Evolutionary conservation across 2,797 vertebrate genomes (phyloP).

Genomic region (Antennarius maculatus): DNA sequence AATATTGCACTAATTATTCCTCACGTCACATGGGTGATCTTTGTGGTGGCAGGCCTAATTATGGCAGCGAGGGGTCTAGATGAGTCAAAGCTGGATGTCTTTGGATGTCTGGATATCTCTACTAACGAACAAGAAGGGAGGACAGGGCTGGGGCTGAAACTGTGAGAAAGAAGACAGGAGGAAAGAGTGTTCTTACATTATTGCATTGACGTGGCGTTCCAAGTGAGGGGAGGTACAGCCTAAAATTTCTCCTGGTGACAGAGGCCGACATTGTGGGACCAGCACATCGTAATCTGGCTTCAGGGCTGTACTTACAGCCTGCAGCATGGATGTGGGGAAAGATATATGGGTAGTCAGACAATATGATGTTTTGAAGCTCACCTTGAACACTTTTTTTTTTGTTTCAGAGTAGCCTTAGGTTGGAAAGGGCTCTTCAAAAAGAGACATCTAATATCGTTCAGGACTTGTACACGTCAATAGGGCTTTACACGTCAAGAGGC

Average conservation of each 20-base stretch:
- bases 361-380: slow-evolving; percentile 2
- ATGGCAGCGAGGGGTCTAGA: slow-evolving; percentile 12
- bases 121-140: slow-evolving; percentile 20
- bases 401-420: neutral
- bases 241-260: slow-evolving; percentile 96
- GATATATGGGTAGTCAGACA: slow-evolving; percentile 6
- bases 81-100: slow-evolving; percentile 37
- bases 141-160: slow-evolving; percentile 2
- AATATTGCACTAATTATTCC: slow-evolving; percentile 54
- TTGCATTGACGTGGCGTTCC: slow-evolving; percentile 82
- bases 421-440: neutral
- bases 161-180: slow-evolving; percentile 2
- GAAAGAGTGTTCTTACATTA: slow-evolving; percentile 86
- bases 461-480: neutral
- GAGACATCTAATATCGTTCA: neutral
- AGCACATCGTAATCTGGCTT: slow-evolving; percentile 86
- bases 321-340: slow-evolving; percentile 4
- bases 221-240: slow-evolving; percentile 93
- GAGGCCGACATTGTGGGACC: slow-evolving; percentile 94
- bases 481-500: neutral
- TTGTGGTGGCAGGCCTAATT: slow-evolving; percentile 43
- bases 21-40: slow-evolving; percentile 42
- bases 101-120: slow-evolving; percentile 11
- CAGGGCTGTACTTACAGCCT: slow-evolving; percentile 81
- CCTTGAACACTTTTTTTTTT: neutral